Base-by-base conservation (phyloP, 1,140 invertebrate genomes). In the Hermetia illucens region DNA sequence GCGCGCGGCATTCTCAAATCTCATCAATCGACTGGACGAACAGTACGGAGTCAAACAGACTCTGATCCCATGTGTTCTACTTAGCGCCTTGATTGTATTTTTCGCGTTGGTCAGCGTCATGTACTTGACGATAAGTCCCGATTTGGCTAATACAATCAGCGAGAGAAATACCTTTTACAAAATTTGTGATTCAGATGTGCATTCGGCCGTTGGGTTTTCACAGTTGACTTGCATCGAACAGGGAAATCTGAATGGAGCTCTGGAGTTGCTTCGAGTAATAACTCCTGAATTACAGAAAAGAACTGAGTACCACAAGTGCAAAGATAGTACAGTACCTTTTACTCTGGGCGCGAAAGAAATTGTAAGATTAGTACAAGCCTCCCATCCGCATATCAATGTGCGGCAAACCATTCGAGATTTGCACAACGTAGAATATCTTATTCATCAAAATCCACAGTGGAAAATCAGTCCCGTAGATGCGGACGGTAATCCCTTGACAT, bases 371-470 rank as follows among this genome's bases (percentile, higher is more conserved):
- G 49, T 2, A 39, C 34, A 10, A 36, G 36, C 1, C 16, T 55
- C 12, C 41, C 40, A 35, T 25, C 42, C 34, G 20, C 12, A n/a
- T 37, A 24, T 51, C 33, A 48, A 64, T 39, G 40, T 56, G 13
- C 50, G 48, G 15, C 67, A 68, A 36, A 62, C 74, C 21, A 62
- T 63, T 15, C 65, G 62, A 18, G 73, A 77, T 50, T 54, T 80
- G 4, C 61, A 73, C 36, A 78, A 75, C 48, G 65, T 75, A 21
- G 68, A 79, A 48, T 66, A 81, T n/a, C 55, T 82, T 12, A 65
- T 76, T 10, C 64, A 73, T n/a, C 66, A 70, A 32, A 82, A 81
- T 58, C 74, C 76, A 1, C 66, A 73, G 42, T 81, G 78, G 78
- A 72, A 71, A 10, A 64, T 82, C 8, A 63, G 64, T 45, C 55